Base-by-base conservation (phyloP, 1,140 invertebrate species). In the Coelopa frigida region DNA sequence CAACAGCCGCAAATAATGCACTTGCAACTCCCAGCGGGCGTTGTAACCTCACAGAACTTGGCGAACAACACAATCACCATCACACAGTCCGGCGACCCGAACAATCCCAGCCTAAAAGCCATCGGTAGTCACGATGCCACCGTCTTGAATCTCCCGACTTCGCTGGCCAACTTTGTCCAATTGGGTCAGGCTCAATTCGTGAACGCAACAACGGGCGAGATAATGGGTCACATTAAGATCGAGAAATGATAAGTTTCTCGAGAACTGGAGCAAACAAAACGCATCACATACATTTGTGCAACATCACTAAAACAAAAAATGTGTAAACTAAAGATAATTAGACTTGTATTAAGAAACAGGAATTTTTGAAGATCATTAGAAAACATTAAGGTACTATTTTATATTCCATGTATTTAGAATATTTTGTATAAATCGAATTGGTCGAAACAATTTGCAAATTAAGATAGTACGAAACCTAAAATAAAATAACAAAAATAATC, bases 21-120 rank as follows among this genome's bases (percentile, higher is more conserved):
- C 33, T 45, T 48, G 14, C 52, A 51, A 44, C 21, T 51, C n/a
- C 49, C 47, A 24, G 26, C 49, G 27, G n/a, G n/a, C 10, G 48
- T 68, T 18, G 58, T 61, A 4, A 58, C 58, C 24, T 55, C 59
- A 18, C 54, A 58, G 37, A 59, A 68, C 50, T 26, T 67, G 15
- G 53, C 58, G 21, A 55, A 59, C 0, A 61, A 57, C 36, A 68
- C 64, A 12, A 63, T 68, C 31, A 68, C 64, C 6, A 65, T 68
- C 27, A 68, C 59, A 7, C 61, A 68, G 43, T 23, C 51, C 1
- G 23, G 38, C 26, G 48, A 53, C 48, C 44, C 43, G 3, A 46
- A 39, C 3, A 46, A 39, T 21, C 10, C 31, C 21, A 53, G 38
- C 27, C 17, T 40, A 43, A 44, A n/a, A 43, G 40, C n/a, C n/a